Evolutionary conservation across 2,113 vertebrate genomes (phyloP), one percentile per base, ranked within the genome.

Genomic region (Tychaedon coryphoeus): DNA sequence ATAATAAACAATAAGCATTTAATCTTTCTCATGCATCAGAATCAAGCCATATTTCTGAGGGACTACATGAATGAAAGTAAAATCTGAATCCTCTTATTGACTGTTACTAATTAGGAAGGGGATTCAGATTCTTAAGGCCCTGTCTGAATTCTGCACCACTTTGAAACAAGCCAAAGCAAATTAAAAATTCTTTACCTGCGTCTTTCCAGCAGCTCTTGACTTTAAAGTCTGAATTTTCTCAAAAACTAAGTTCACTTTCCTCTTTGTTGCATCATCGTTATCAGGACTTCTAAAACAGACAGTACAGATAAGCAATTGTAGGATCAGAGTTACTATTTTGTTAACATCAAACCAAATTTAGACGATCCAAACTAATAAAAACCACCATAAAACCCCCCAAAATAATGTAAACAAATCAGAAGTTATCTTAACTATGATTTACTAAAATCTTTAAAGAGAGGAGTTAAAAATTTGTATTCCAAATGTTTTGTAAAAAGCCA

Each of bases 191-290:
- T 97, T 98, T 88, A 97, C 97, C 94, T 98, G 99, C 0, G 97
- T 81, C 33, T 95, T 98, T 38, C 98, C 98, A 22, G 99, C 98
- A 72, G 99, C 99, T 90, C 99, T 98, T 81, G 99, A 99, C 97
- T 99, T 99, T 94, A 99, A 97, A 14, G 99, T 99, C 97, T 99
- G 99, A 93, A 99, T 99, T 97, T 99, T 99, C 98, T 99, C 99
- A 97, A 99, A 99, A 84, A 99, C 99, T 65, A 99, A 97, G 97
- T 99, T 99, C 96, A 99, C 99, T 96, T 99, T 99, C 92, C 98
- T 98, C 97, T 99, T 99, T 2, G 99, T 99, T 2, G 98, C 98
- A 96, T 99, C 99, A 5, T 99, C 99, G 17, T 98, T 99, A 96
- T 99, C 99, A 4, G 93, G 97, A 95, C 98, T 99, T 89, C 99